These are phyloP conservation scores for Zaprionus africanus DNA, from an alignment of 1,140 invertebrate species.

Conservation along the genomic window DNA sequence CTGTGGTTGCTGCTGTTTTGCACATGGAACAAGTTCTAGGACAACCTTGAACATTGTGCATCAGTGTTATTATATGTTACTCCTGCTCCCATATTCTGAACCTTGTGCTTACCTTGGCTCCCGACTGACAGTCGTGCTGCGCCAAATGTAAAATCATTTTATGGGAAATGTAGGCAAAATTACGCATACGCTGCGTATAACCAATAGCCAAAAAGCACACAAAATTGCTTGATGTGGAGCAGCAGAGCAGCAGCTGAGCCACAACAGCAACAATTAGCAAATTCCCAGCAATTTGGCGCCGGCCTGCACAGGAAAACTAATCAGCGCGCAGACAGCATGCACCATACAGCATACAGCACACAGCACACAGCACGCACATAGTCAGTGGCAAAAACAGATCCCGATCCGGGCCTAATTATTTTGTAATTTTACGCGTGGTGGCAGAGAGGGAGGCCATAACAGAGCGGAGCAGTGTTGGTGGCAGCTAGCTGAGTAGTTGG, in stretches of 20 bases:
- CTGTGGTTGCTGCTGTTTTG: background rate
- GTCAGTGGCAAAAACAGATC: slow-evolving; percentile 33
- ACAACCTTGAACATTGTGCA: slow-evolving; percentile 27
- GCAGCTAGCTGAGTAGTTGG: slow-evolving; percentile 8
- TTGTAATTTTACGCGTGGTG: slow-evolving; percentile 63
- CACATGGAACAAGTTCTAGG: background rate
- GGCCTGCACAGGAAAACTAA: slow-evolving; percentile 47
- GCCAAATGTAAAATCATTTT: slow-evolving; percentile 20
- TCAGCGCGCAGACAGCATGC: slow-evolving; percentile 36
- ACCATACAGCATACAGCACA: background rate
- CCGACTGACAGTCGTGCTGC: background rate
- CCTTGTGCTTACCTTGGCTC: slow-evolving; percentile 5
- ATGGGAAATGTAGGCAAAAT: slow-evolving; percentile 29
- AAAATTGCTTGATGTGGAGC: slow-evolving; percentile 23
- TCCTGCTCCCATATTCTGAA: background rate
- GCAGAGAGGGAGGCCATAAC: background rate
- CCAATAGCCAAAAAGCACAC: slow-evolving; percentile 50
- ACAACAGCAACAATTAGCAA: slow-evolving; percentile 23
- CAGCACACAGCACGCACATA: background rate
- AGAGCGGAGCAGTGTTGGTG: background rate
- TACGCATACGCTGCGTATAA: slow-evolving; percentile 52
- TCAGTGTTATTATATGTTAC: slow-evolving; percentile 28
- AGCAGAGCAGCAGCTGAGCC: slow-evolving; percentile 25
- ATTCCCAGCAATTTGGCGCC: slow-evolving; percentile 30
- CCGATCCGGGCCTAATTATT: slow-evolving; percentile 66